Conservation (phyloP, 1,140 invertebrate species). For the Drosophila kikkawai region DNA sequence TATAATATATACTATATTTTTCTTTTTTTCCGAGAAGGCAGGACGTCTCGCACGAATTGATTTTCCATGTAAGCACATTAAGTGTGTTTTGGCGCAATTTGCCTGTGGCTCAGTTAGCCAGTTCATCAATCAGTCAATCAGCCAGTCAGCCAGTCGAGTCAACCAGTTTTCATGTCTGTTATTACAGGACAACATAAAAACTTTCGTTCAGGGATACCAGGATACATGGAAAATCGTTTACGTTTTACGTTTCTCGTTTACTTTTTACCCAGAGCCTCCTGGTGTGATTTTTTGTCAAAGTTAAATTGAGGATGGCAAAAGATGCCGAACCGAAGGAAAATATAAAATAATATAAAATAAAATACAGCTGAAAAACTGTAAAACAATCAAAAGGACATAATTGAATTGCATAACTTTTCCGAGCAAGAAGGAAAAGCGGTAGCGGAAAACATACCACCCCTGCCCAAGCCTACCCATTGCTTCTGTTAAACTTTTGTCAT, state of each 20-base stretch:
- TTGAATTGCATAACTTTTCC: conserved; percentile 60
- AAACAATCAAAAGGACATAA: conserved; percentile 56
- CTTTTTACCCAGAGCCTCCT: neutral
- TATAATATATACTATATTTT: neutral
- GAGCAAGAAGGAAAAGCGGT: neutral
- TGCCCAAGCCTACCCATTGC: conserved; percentile 10
- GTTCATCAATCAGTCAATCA: conserved; percentile 55
- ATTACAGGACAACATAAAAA: conserved; percentile 66
- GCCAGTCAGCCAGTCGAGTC: neutral
- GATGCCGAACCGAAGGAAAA: conserved; percentile 5
- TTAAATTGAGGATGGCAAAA: conserved; percentile 34
- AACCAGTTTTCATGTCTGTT: conserved; percentile 56
- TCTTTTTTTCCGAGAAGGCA: conserved; percentile 15
- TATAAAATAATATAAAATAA: neutral
- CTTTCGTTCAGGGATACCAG: conserved; percentile 2
- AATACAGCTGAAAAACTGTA: conserved; percentile 28
- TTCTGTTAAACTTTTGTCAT: conserved; percentile 36
- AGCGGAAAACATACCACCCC: conserved; percentile 2
- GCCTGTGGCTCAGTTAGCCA: conserved; percentile 38
- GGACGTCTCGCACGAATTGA: conserved; percentile 58
- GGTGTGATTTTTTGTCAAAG: conserved; percentile 20
- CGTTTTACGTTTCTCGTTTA: conserved; percentile 13
- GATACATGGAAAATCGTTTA: conserved; percentile 74
- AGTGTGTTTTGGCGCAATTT: conserved; percentile 53
- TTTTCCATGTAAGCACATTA: conserved; percentile 77